Evolutionary conservation across 2,797 vertebrate genomes (phyloP).

Genomic region (Macropus fuliginosus): DNA sequence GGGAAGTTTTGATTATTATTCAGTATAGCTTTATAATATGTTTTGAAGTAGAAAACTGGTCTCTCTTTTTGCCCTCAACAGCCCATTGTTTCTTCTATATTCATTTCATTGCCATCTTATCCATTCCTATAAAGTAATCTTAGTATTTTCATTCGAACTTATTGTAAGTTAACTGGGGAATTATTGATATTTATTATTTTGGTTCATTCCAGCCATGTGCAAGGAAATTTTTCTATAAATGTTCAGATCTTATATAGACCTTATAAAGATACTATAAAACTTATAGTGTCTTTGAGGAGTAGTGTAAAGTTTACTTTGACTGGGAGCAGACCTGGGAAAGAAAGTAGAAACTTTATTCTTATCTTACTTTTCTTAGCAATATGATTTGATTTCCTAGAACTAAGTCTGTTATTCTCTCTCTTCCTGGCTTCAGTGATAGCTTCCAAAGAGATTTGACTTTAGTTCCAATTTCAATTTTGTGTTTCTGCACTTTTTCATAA

Average conservation of each 20-base stretch:
- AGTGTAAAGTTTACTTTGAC: not conserved
- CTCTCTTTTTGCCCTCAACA: not conserved
- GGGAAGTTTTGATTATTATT: not conserved
- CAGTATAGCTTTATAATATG: not conserved
- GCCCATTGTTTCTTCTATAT: not conserved
- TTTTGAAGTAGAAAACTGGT: not conserved
- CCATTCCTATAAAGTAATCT: not conserved
- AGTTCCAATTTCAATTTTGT: not conserved
- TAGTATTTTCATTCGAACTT: not conserved
- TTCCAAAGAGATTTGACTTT: constrained; percentile 29
- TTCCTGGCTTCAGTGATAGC: not conserved
- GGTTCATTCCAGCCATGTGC: not conserved
- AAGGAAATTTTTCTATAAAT: not conserved
- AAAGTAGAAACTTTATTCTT: constrained; percentile 31
- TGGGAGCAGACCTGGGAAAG: not conserved
- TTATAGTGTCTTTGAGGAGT: not conserved
- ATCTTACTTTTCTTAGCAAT: not conserved
- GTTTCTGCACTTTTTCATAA: constrained; percentile 39
- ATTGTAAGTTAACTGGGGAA: not conserved
- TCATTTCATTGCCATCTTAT: not conserved
- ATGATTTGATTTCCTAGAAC: constrained; percentile 23
- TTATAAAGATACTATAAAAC: too few relatives aligned
- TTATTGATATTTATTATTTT: not conserved
- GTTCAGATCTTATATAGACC: not conserved
- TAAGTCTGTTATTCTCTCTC: not conserved